Evolutionary conservation across 2,113 vertebrate genomes (phyloP), one percentile per base, ranked within the genome.

Genomic region (Tachysurus fulvidraco): DNA sequence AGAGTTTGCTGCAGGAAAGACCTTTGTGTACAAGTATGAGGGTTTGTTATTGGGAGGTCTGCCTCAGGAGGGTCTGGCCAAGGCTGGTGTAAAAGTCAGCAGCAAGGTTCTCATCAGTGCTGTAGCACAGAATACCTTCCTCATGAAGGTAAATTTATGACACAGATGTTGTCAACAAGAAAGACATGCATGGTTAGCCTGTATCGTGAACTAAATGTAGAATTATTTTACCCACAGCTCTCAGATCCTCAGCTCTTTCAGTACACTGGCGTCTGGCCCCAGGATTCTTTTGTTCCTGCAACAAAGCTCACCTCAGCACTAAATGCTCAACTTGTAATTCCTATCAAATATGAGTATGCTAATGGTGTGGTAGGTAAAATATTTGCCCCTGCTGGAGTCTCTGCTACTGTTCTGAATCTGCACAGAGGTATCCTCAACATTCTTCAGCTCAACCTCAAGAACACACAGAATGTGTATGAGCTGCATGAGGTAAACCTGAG

Each of bases 401-500:
- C 93, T 0, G 82, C 90, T 23, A 89, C 76, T 2, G 93, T 95
- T 23, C 12, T 94, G 83, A 98, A 98, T 90, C 44, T 96, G 60
- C 84, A 93, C 83, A 96, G 89, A 95, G 96, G 96, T 79, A 89
- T 96, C 16, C 86, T 97, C 87, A 95, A 93, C 78, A 4, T 94
- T 87, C 76, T 96, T n/a, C 93, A 94, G 85, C 86, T 96, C 55
- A 96, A 94, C 89, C 90, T 95, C 86, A 97, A 96, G 90, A 95
- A 95, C 82, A 94, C 93, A 50, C 95, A 94, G 64, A 96, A 95
- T 5, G 92, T 95, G 62, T 98, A 96, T 28, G 95, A 97, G 52
- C 54, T 96, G 85, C 95, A 95, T 88, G 97, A 96, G 94, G 95
- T 96, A 91, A 85, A 81, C 2, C 96, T 94, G 95, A 96, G 88